Percentiles rank a stretch among this genome's conserved stretches.
Evolutionary conservation across 2,888 invertebrate species (phyloP).

Genomic region (Pollenia labialis): DNA sequence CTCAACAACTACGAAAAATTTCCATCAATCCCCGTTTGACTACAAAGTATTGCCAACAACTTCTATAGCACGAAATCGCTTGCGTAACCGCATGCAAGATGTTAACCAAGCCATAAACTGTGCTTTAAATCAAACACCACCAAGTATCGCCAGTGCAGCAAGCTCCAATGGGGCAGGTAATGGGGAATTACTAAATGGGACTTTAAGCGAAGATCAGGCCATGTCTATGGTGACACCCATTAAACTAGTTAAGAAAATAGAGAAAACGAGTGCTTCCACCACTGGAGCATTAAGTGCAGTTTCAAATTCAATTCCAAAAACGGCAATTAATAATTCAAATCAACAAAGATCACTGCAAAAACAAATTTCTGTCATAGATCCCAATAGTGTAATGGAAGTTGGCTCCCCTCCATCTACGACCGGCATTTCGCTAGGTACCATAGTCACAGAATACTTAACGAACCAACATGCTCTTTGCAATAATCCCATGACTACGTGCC

Average conservation of each 20-base stretch:
- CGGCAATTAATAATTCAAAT: slow-evolving; percentile 35
- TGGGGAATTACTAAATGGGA: slow-evolving; percentile 71
- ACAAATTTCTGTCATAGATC: slow-evolving; percentile 83
- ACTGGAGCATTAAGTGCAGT: slow-evolving; percentile 7
- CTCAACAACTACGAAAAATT: slow-evolving; percentile 81
- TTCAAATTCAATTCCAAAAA: slow-evolving; percentile 31
- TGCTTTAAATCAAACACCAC: slow-evolving; percentile 44
- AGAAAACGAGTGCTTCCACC: slow-evolving; percentile 64
- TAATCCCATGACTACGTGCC: slow-evolving; percentile 98
- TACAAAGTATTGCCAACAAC: slow-evolving; percentile 80
- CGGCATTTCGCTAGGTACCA: slow-evolving; percentile 92
- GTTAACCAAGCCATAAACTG: slow-evolving; percentile 76
- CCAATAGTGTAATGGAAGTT: slow-evolving; percentile 84
- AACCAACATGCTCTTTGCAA: slow-evolving; percentile 99
- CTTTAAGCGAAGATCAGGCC: slow-evolving; percentile 64
- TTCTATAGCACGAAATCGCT: slow-evolving; percentile 78
- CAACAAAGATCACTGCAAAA: slow-evolving; percentile 84
- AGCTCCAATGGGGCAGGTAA: neutral
- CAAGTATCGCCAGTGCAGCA: neutral
- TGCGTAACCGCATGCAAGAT: slow-evolving; percentile 82
- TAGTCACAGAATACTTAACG: slow-evolving; percentile 97
- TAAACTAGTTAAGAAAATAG: slow-evolving; percentile 79
- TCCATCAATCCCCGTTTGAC: slow-evolving; percentile 84
- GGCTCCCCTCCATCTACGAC: slow-evolving; percentile 79
- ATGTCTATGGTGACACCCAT: slow-evolving; percentile 77